Conservation (phyloP, 2,888 invertebrate species). For the Amorpha juglandis region DNA sequence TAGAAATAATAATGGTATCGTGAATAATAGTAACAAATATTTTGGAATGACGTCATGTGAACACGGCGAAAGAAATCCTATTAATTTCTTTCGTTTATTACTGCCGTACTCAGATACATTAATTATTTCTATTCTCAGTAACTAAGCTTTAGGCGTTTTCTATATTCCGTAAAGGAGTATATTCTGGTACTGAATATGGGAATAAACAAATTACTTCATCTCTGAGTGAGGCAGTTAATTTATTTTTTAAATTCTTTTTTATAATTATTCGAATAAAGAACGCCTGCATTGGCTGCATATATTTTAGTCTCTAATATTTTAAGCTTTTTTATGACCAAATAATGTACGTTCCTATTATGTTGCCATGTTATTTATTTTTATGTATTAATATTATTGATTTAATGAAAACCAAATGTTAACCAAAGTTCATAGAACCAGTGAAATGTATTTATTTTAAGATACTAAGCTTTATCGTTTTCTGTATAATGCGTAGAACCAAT, state of each 20-base stretch:
- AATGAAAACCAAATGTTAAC: slow-evolving; percentile 25
- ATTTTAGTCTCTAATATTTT: too few species aligned
- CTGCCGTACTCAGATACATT: background rate
- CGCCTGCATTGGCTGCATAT: too few species aligned
- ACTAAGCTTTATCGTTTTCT: background rate
- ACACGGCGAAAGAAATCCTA: background rate
- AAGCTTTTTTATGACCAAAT: slow-evolving; percentile 32
- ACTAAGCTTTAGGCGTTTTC: too few species aligned
- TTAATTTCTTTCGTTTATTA: background rate
- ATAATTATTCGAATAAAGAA: too few species aligned
- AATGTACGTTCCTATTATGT: slow-evolving; percentile 53
- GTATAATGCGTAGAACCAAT: background rate
- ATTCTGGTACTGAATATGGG: too few species aligned
- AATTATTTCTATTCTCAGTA: too few species aligned
- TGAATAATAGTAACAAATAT: too few species aligned
- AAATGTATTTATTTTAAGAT: slow-evolving; percentile 30
- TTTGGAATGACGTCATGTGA: background rate
- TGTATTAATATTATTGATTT: background rate
- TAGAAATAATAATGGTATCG: too few species aligned
- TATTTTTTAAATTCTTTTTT: too few species aligned
- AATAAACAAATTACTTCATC: too few species aligned
- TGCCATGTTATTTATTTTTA: slow-evolving; percentile 54
- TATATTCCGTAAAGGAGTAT: too few species aligned
- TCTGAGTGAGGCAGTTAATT: too few species aligned
- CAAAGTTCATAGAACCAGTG: slow-evolving; percentile 24